These are phyloP conservation scores for Nerophis lumbriciformis DNA, from an alignment of 2,113 vertebrate genomes.

Conservation along the genomic window DNA sequence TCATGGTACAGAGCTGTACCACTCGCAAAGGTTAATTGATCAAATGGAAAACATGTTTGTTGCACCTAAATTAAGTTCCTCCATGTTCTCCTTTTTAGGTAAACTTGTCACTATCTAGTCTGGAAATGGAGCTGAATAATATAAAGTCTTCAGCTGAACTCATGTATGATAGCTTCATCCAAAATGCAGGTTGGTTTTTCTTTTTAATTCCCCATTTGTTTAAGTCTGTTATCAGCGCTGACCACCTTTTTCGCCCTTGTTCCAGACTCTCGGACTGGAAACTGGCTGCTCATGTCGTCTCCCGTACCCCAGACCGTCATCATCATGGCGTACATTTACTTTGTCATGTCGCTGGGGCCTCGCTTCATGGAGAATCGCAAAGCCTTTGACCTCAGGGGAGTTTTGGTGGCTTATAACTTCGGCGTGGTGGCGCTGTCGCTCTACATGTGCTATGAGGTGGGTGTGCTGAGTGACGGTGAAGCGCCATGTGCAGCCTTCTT, in stretches of 20 bases:
- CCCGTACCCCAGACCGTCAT: slow-evolving; percentile 85
- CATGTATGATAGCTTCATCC: slow-evolving; percentile 85
- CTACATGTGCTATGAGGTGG: slow-evolving; percentile 93
- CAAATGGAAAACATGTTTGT: background rate
- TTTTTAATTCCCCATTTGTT: too few species aligned
- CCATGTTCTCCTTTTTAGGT: slow-evolving; percentile 18
- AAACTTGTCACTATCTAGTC: slow-evolving; percentile 19
- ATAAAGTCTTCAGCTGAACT: slow-evolving; percentile 78
- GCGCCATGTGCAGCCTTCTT: too few species aligned
- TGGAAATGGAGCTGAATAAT: slow-evolving; percentile 80
- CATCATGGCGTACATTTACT: slow-evolving; percentile 83
- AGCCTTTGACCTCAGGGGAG: slow-evolving; percentile 83
- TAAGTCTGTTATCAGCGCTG: background rate
- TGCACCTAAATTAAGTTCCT: background rate
- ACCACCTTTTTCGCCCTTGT: background rate
- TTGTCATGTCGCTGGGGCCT: slow-evolving; percentile 87
- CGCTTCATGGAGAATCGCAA: slow-evolving; percentile 94
- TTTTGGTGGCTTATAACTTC: slow-evolving; percentile 87
- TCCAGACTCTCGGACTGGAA: slow-evolving; percentile 82
- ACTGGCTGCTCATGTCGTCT: slow-evolving; percentile 90
- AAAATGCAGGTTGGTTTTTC: slow-evolving; percentile 82
- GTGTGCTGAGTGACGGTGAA: slow-evolving; percentile 5
- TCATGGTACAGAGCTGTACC: background rate
- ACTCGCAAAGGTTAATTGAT: background rate
- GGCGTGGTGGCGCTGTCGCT: slow-evolving; percentile 83